Conservation (phyloP, 2,888 invertebrate species). For the Acleris emargana region DNA sequence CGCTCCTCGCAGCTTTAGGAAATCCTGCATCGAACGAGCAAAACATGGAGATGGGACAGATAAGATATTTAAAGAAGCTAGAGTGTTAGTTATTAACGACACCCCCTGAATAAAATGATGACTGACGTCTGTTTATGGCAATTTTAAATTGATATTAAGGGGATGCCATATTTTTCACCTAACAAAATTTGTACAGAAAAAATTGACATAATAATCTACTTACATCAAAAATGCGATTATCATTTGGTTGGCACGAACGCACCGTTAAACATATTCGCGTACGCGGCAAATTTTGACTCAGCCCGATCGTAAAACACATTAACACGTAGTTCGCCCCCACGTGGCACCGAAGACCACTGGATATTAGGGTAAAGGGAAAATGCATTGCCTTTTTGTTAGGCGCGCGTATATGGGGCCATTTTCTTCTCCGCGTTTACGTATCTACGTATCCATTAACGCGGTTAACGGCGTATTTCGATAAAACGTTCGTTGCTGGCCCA, state of each 20-base stretch:
- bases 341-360: constrained; percentile 48
- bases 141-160: constrained; percentile 19
- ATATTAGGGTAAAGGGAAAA: constrained; percentile 71
- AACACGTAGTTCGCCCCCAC: constrained; percentile 71
- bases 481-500: constrained; percentile 21
- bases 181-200: not conserved
- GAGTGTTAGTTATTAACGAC: constrained; percentile 51
- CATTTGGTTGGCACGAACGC: constrained; percentile 9
- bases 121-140: constrained; percentile 10
- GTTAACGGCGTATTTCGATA: constrained; percentile 20
- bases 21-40: constrained; percentile 64
- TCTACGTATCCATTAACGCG: constrained; percentile 29
- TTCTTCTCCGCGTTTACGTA: constrained; percentile 14
- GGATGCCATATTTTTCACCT: constrained; percentile 5
- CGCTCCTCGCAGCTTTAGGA: constrained; percentile 65
- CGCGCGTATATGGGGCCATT: constrained; percentile 67
- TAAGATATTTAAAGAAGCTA: constrained; percentile 64
- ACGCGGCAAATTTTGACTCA: constrained; percentile 59
- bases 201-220: not conserved
- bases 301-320: constrained; percentile 74
- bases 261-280: constrained; percentile 21
- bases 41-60: constrained; percentile 60
- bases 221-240: constrained; percentile 7
- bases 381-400: constrained; percentile 80
- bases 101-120: constrained; percentile 27